Percentiles rank a stretch among this genome's conserved stretches.
Evolutionary conservation across 2,888 invertebrate genomes (phyloP).

Genomic region (Drosophila tanythrix): DNA sequence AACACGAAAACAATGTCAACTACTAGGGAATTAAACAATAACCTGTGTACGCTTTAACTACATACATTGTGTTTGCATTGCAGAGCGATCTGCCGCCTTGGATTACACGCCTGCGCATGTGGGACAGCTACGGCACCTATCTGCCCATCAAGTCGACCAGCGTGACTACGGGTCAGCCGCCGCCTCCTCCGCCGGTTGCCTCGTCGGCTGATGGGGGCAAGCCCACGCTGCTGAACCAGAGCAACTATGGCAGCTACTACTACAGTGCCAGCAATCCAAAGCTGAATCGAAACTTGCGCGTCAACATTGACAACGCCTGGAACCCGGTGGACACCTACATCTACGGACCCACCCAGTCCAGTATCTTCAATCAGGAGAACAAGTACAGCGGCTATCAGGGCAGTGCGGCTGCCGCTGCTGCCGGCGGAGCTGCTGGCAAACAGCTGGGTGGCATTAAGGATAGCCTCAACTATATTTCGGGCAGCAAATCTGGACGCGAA

Average conservation of each 20-base stretch:
- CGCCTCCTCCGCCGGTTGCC: slow-evolving; percentile 81
- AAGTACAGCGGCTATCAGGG: slow-evolving; percentile 85
- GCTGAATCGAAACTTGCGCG: slow-evolving; percentile 83
- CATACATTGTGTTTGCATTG: slow-evolving; percentile 12
- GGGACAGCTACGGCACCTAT: slow-evolving; percentile 89
- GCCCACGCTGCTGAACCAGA: slow-evolving; percentile 81
- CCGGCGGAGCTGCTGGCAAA: slow-evolving; percentile 52
- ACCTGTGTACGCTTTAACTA: slow-evolving; percentile 29
- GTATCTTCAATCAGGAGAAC: slow-evolving; percentile 85
- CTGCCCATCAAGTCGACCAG: slow-evolving; percentile 84
- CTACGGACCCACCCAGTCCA: slow-evolving; percentile 85
- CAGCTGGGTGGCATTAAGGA: slow-evolving; percentile 82
- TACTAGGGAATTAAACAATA: slow-evolving; percentile 68
- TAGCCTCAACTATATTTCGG: slow-evolving; percentile 83
- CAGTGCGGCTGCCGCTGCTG: slow-evolving; percentile 56
- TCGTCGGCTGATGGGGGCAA: slow-evolving; percentile 80
- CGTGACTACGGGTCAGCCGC: slow-evolving; percentile 82
- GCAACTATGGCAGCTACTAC: slow-evolving; percentile 83
- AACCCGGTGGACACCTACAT: slow-evolving; percentile 85
- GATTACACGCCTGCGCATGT: slow-evolving; percentile 90
- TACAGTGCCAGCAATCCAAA: slow-evolving; percentile 85
- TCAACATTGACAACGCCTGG: slow-evolving; percentile 85
- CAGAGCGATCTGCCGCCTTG: slow-evolving; percentile 86
- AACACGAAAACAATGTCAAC: slow-evolving; percentile 58
- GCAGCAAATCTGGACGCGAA: slow-evolving; percentile 56